Evolutionary conservation across 2,113 vertebrate genomes (phyloP), one percentile per base, ranked within the genome.

Genomic region (Alaudala cheleensis): DNA sequence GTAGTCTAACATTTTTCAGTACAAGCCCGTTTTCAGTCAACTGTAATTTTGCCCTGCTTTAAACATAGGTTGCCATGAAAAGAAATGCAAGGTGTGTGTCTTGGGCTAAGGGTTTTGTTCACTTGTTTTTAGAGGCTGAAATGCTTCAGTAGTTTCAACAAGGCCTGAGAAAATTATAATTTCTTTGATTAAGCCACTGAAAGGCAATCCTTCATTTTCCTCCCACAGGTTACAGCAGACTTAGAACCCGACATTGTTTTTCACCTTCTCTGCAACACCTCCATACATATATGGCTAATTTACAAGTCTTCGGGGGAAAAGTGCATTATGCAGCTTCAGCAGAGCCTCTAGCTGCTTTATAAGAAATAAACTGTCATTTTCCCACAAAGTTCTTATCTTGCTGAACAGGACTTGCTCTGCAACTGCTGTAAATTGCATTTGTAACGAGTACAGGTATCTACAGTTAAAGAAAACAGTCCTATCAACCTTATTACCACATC

Each of bases 61-160:
- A 86, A 86, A 21, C 62, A 76, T 1, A 62, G 33, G 10, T 28
- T 69, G 23, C 33, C 34, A 42, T 5, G 15, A 81, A 84, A 81
- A 83, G 8, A 79, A 31, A 40, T 5, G 0, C 23, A 9, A 80
- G 6, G 8, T 11, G 10, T 0, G 1, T 45, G 49, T 34, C 57
- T 88, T 44, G 31, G 11, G 49, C 62, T 80, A 92, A 60, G n/a
- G 12, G 12, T 5, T 91, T 61, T 80, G 13, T 50, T 90, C n/a
- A 33, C 40, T 70, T 83, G 17, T 69, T 92, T 86, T 77, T 39
- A 29, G 78, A 70, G 56, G 33, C 15, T 33, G 60, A 94, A 83
- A 91, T 22, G n/a, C 19, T 64, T 62, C n/a, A 37, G 18, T 34
- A 9, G 10, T 37, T 92, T 73, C 23, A 14, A 47, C 45, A 60